Conservation (phyloP, 2,113 vertebrate species). For the Istiophorus platypterus region DNA sequence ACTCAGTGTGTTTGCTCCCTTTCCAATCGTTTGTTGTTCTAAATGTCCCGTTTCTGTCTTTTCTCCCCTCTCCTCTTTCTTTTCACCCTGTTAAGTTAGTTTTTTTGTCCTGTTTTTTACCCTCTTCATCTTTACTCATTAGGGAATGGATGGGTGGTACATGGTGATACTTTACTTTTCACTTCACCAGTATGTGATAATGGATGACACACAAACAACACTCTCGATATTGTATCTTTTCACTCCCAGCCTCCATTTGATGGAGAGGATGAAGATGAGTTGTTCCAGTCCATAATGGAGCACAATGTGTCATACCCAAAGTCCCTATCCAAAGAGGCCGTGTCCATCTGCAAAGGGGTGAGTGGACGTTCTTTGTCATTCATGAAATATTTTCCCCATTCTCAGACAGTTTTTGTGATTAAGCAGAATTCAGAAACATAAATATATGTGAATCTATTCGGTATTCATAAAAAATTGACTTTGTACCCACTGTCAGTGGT, state of each 20-base stretch:
- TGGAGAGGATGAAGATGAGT: slow-evolving; percentile 96
- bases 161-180: neutral
- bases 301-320: slow-evolving; percentile 98
- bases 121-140: slow-evolving; percentile 4
- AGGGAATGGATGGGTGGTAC: neutral
- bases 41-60: neutral
- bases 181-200: neutral
- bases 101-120: neutral
- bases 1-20: slow-evolving; percentile 13
- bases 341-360: slow-evolving; percentile 99
- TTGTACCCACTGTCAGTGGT: neutral
- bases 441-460: neutral
- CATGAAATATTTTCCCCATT: neutral
- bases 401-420: neutral
- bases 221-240: slow-evolving; percentile 11
- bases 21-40: neutral
- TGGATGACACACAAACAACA: neutral
- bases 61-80: neutral
- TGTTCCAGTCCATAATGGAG: slow-evolving; percentile 99
- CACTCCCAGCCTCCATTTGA: slow-evolving; percentile 93
- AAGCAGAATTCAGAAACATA: neutral
- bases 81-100: neutral
- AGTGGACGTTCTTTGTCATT: slow-evolving; percentile 65
- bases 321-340: slow-evolving; percentile 95
- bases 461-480: neutral